Evolutionary conservation across 2,888 invertebrate species (phyloP).

Genomic region (Stenotaenia linearis): DNA sequence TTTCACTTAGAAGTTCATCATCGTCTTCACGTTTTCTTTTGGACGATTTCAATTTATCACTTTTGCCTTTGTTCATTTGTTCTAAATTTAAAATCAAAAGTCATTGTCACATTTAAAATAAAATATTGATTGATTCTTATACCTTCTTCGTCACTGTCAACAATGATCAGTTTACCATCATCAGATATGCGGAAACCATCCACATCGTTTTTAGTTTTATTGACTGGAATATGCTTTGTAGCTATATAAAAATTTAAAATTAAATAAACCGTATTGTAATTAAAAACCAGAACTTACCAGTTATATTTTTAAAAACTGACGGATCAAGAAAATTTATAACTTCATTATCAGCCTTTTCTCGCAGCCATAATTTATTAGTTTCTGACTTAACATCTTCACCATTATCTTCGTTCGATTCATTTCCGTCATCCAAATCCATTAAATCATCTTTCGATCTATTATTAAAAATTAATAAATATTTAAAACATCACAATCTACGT

Average conservation of each 20-base stretch:
- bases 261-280: background rate
- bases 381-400: background rate
- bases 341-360: background rate
- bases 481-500: background rate
- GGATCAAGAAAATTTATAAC: constrained; percentile 2
- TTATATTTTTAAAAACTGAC: background rate
- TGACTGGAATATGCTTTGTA: background rate
- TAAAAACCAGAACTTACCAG: background rate
- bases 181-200: background rate
- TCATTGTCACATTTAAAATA: background rate
- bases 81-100: background rate
- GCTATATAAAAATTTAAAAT: background rate
- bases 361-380: background rate
- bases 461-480: background rate
- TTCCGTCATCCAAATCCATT: background rate
- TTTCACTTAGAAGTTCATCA: background rate
- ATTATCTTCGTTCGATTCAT: background rate
- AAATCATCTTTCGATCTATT: background rate
- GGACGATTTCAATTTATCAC: background rate
- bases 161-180: background rate
- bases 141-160: background rate
- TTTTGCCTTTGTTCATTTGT: background rate
- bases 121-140: background rate
- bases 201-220: background rate
- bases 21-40: background rate